phyloP scores from a whole-genome alignment of 2,888 invertebrate genomes.

The Listrodromus nycthemerus region DNA sequence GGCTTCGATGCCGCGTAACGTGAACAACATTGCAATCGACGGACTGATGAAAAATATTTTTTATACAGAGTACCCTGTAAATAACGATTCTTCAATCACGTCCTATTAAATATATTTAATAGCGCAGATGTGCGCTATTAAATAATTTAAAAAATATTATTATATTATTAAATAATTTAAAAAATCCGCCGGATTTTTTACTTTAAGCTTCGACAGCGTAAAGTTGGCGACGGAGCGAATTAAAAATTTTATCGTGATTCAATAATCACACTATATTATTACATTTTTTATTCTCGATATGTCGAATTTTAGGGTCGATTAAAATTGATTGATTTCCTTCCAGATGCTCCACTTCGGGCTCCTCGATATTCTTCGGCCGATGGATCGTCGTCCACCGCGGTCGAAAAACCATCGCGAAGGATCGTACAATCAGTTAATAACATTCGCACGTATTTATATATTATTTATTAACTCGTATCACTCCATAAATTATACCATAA shows the following conservation, averaged over 20 bases:
- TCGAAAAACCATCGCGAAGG: conserved; percentile 53
- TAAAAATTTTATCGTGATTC: too few relatives aligned
- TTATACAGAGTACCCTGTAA: conserved; percentile 35
- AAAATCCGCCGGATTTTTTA: too few relatives aligned
- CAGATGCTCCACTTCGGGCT: conserved; percentile 74
- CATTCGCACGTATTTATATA: not conserved
- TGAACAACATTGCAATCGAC: not conserved
- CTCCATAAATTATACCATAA: too few relatives aligned
- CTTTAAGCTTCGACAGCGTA: too few relatives aligned
- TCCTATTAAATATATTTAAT: not conserved
- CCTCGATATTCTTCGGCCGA: conserved; percentile 74
- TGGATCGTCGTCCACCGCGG: conserved; percentile 70
- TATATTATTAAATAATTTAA: not conserved
- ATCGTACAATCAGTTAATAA: conserved; percentile 43
- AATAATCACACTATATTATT: too few relatives aligned
- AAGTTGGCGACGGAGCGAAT: too few relatives aligned
- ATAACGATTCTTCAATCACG: conserved; percentile 8
- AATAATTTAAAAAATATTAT: too few relatives aligned
- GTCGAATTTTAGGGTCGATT: conserved; percentile 70
- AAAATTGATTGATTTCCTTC: conserved; percentile 78
- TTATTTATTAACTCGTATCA: too few relatives aligned
- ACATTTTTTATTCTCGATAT: too few relatives aligned
- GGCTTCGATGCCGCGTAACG: not conserved
- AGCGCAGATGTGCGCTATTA: too few relatives aligned
- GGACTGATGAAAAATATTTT: not conserved